Percentiles rank a stretch among this genome's conserved stretches.
phyloP scores from a whole-genome alignment of 2,113 vertebrate species.

The Lathamus discolor region DNA sequence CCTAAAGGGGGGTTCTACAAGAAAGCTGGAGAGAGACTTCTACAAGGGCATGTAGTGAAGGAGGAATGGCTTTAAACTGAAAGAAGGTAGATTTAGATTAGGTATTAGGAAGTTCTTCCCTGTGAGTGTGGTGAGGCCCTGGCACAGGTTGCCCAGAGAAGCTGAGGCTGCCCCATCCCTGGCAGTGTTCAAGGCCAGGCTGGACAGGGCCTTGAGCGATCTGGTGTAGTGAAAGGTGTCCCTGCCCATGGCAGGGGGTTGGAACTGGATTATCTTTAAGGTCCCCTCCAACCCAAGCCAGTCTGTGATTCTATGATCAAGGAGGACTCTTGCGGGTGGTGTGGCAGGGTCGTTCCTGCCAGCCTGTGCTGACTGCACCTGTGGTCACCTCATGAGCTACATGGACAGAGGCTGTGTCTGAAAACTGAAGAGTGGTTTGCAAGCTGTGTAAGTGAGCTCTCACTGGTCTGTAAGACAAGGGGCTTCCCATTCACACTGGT shows the following conservation, averaged over 20 bases:
- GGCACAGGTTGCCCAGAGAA: background rate
- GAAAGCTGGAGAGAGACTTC: background rate
- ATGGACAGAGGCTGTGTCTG: background rate
- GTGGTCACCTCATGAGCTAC: fast-evolving
- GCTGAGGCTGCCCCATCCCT: background rate
- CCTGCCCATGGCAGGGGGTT: background rate
- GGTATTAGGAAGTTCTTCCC: background rate
- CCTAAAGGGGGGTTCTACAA: background rate
- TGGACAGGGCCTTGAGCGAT: background rate
- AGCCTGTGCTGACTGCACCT: background rate
- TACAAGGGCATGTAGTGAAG: background rate
- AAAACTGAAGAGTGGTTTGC: background rate
- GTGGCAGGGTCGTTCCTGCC: background rate
- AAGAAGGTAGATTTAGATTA: background rate
- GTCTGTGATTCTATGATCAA: background rate
- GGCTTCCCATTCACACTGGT: background rate
- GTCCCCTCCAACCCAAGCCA: background rate
- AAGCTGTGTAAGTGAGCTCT: background rate
- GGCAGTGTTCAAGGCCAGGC: background rate
- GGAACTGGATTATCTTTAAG: background rate
- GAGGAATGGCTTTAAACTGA: background rate
- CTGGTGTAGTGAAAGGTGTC: background rate
- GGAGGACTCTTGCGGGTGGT: background rate
- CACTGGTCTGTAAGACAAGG: fast-evolving
- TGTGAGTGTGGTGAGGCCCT: background rate